These are phyloP conservation scores for Oenanthe melanoleuca DNA, from an alignment of 2,113 vertebrate genomes.

Conservation along the genomic window DNA sequence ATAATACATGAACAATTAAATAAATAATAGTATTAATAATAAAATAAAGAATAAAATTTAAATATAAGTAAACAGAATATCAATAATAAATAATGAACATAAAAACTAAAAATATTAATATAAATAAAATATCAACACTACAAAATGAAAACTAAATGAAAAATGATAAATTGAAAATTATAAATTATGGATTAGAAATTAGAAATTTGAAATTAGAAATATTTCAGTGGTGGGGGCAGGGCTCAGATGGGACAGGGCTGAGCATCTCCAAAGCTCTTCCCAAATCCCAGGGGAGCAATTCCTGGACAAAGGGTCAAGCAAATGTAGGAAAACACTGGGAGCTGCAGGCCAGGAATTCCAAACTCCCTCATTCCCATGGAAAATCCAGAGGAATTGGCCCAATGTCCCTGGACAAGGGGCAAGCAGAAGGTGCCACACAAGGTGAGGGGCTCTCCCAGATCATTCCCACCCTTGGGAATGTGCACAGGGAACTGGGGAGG, in stretches of 20 bases:
- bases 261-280: neutral
- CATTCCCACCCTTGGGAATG: neutral
- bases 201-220: neutral
- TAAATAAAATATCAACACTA: too few relatives aligned
- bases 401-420: fast-evolving
- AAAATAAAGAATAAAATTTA: neutral
- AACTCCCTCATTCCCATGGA: neutral
- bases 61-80: neutral
- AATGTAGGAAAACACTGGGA: fast-evolving
- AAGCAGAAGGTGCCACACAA: fast-evolving
- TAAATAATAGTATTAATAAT: too few relatives aligned
- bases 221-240: neutral
- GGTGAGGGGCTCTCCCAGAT: neutral
- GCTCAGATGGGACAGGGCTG: neutral
- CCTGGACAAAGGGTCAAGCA: neutral
- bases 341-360: neutral
- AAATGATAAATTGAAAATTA: too few relatives aligned
- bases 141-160: too few relatives aligned
- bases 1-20: too few relatives aligned
- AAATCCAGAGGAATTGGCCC: neutral
- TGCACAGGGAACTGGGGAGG: neutral
- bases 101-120: too few relatives aligned
- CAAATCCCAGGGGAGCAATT: neutral
- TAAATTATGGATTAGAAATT: neutral
- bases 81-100: neutral